Conservation (phyloP, 2,797 vertebrate species). For the Sebastes nivosus region DNA sequence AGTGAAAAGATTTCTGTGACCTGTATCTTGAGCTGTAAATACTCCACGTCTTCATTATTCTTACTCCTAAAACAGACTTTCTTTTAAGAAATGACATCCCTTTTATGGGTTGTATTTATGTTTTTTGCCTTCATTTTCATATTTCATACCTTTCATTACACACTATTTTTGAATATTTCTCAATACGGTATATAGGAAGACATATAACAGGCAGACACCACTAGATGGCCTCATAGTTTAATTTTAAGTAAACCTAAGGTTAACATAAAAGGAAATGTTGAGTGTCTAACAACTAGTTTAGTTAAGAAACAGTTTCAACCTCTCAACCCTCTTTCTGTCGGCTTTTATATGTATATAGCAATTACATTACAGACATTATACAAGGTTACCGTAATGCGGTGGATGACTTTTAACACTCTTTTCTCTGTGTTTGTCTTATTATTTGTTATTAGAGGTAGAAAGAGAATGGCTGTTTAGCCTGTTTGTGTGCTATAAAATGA, state of each 20-base stretch:
- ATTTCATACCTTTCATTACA: background rate
- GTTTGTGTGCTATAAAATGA: background rate
- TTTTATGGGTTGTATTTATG: background rate
- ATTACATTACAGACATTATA: background rate
- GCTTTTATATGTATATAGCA: background rate
- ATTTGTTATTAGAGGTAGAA: background rate
- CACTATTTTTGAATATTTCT: background rate
- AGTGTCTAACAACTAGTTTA: background rate
- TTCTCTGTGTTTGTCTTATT: background rate
- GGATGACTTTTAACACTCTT: background rate
- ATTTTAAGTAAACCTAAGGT: background rate
- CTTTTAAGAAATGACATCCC: background rate
- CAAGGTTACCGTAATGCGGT: background rate
- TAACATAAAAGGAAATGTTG: background rate
- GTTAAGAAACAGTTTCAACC: background rate
- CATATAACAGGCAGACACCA: constrained; percentile 17
- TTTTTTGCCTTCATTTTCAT: background rate
- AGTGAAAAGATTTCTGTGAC: background rate
- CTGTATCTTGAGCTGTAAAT: background rate
- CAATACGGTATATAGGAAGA: background rate
- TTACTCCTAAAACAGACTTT: background rate
- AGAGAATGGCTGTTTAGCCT: background rate
- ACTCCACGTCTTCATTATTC: background rate
- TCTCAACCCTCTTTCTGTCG: background rate
- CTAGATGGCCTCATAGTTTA: constrained; percentile 59